Conservation (phyloP, 2,113 vertebrate genomes). For the Pomatorhinus ruficollis region DNA sequence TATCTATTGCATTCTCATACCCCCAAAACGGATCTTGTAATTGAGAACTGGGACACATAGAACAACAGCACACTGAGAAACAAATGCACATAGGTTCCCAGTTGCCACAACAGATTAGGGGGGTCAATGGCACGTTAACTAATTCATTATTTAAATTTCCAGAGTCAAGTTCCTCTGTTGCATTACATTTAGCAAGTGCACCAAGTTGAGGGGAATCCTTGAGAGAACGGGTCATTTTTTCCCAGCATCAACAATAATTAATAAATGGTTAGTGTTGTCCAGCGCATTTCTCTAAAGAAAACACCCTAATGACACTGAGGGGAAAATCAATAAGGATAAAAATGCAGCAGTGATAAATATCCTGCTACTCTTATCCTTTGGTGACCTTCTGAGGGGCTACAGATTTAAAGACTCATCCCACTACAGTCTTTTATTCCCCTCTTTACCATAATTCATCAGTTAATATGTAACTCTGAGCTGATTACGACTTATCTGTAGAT, state of each 20-base stretch:
- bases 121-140: slow-evolving; percentile 38
- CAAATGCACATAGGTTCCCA: slow-evolving; percentile 41
- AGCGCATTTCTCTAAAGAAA: slow-evolving; percentile 56
- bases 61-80: slow-evolving; percentile 15
- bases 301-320: slow-evolving; percentile 22
- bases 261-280: slow-evolving; percentile 50
- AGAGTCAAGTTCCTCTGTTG: slow-evolving; percentile 38
- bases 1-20: not conserved
- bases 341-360: slow-evolving; percentile 61
- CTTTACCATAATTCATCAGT: slow-evolving; percentile 58
- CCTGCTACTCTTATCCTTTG: slow-evolving; percentile 51
- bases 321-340: slow-evolving; percentile 63
- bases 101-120: slow-evolving; percentile 23
- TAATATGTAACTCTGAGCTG: slow-evolving; percentile 64
- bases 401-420: slow-evolving; percentile 59
- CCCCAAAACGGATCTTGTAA: not conserved
- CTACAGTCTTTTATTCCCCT: slow-evolving; percentile 35
- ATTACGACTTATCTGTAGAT: slow-evolving; percentile 65
- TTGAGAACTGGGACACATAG: slow-evolving; percentile 22
- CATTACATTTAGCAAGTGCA: slow-evolving; percentile 40
- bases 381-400: slow-evolving; percentile 49
- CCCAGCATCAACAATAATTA: slow-evolving; percentile 64
- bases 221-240: not conserved
- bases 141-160: slow-evolving; percentile 68
- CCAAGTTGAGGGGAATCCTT: slow-evolving; percentile 18